Conservation (phyloP, 2,797 vertebrate genomes). For the Intellagama lesueurii region DNA sequence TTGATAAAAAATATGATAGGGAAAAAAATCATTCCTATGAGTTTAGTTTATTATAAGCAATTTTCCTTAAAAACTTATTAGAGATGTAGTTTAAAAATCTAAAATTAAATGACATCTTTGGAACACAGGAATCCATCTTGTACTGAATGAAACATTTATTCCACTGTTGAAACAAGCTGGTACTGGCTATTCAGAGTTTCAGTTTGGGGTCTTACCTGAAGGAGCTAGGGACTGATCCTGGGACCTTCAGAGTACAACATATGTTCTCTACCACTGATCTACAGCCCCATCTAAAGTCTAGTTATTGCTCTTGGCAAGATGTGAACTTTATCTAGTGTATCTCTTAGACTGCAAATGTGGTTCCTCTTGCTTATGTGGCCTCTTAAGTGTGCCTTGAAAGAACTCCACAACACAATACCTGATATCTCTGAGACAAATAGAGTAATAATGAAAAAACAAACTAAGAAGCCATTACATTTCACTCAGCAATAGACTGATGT, state of each 20-base stretch:
- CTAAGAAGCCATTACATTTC: conserved; percentile 1
- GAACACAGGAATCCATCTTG: no score
- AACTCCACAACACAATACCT: not conserved
- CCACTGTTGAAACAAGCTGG: no score
- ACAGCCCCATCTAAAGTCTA: not conserved
- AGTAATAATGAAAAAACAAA: conserved; percentile 6
- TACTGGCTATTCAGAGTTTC: no score
- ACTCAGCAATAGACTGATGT: conserved; percentile 14
- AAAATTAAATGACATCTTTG: not conserved
- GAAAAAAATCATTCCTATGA: not conserved
- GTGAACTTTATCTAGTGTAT: not conserved
- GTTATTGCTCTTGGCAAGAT: not conserved
- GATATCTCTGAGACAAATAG: not conserved
- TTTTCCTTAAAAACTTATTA: not conserved
- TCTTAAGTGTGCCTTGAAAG: not conserved
- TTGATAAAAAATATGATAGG: not conserved
- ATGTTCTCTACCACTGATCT: not conserved
- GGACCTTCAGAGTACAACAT: not conserved
- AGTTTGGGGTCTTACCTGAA: no score
- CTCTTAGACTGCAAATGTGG: not conserved
- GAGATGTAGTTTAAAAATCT: not conserved
- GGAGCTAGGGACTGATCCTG: no score
- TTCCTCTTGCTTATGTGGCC: not conserved
- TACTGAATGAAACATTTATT: no score
- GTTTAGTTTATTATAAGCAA: not conserved